Base-by-base conservation (phyloP, 2,797 vertebrate species). In the Rhabdomys pumilio region DNA sequence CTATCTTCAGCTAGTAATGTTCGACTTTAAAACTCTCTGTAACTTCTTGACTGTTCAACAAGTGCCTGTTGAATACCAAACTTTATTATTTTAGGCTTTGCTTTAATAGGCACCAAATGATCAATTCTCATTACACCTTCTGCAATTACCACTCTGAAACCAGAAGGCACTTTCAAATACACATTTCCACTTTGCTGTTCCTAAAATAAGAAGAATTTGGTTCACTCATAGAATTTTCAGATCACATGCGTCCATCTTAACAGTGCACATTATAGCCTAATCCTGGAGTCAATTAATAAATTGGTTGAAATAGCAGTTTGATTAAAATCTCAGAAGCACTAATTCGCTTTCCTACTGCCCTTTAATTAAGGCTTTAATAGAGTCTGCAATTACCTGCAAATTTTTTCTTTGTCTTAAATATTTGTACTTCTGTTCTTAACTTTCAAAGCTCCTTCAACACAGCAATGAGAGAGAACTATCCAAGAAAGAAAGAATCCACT, bases 301-400 rank as follows among this genome's bases (percentile, higher is more conserved):
- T 97, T 97, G 53, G 0, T 96, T 65, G 76, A 97, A 98, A 98
- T 97, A 98, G 90, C 92, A 97, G 55, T 96, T 97, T 98, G 97
- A 97, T 98, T 98, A 97, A 97, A 98, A 97, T 91, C 86, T 97
- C 63, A 19, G 95, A 90, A 94, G 59, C 96, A 87, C 90, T 94
- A 96, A 98, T 97, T 98, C n/a, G 8, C 73, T 90, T 98, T 98
- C 95, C 63, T 93, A 90, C 14, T 90, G 55, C 76, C 94, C 96
- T 98, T 98, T 98, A 98, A 98, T 98, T 98, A 98, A 98, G 91
- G 79, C 80, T 97, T 97, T 98, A 98, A 97, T 94, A 96, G 87
- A 97, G 67, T 12, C 89, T 97, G 81, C 89, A 97, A 77, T 97
- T 98, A 97, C 90, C 94, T 95, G 73, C 10, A 94, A 91, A 59